phyloP scores from a whole-genome alignment of 2,888 invertebrate species.

The Aricia artaxerxes region DNA sequence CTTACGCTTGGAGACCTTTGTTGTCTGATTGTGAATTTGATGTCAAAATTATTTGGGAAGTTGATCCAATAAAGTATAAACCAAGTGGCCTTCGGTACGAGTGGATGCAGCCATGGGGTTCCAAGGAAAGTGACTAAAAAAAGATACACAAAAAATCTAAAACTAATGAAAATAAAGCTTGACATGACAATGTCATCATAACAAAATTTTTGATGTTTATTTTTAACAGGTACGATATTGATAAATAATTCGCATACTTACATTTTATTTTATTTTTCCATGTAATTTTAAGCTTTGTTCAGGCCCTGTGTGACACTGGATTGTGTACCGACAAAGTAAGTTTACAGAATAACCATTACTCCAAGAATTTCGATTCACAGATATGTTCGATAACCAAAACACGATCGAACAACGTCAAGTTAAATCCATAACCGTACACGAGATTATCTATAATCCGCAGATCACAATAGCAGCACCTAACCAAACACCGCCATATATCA shows the following conservation, averaged over 20 bases:
- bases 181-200: no score
- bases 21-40: neutral
- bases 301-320: neutral
- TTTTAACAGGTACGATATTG: no score
- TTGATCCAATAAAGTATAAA: neutral
- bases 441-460: conserved; percentile 22
- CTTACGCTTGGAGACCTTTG: neutral
- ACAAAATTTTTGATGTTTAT: no score
- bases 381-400: neutral
- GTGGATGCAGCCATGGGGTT: no score
- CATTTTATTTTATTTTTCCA: no score
- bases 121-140: no score
- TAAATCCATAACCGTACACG: conserved; percentile 14
- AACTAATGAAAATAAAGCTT: no score
- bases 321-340: neutral
- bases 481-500: conserved; percentile 51
- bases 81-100: neutral
- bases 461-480: conserved; percentile 44
- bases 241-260: no score
- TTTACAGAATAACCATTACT: neutral
- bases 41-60: neutral
- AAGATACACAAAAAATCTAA: no score
- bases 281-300: neutral
- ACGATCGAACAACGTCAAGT: conserved; percentile 4
- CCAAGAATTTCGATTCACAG: neutral